Evolutionary conservation across 2,797 vertebrate species (phyloP).

Genomic region (Enteromius paludinosus): DNA sequence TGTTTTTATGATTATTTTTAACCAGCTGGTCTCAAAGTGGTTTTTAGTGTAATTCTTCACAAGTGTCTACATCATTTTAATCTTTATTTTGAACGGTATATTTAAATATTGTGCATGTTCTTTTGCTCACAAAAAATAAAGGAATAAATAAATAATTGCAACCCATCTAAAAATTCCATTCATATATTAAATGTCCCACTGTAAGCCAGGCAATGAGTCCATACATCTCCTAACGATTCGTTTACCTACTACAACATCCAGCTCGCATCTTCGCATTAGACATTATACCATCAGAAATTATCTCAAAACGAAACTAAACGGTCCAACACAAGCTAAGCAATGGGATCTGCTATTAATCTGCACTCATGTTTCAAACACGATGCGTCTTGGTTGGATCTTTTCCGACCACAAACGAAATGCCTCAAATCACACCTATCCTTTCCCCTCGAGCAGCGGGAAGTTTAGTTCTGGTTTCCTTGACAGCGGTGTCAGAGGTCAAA

Average conservation of each 20-base stretch:
- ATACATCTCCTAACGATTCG: not conserved
- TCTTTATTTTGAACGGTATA: not conserved
- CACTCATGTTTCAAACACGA: conserved; percentile 19
- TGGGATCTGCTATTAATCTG: conserved; percentile 28
- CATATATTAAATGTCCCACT: not conserved
- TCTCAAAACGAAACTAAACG: conserved; percentile 19
- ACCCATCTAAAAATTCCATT: not conserved
- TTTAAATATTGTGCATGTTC: not conserved
- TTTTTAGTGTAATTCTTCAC: not conserved
- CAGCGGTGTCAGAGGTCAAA: conserved; percentile 60
- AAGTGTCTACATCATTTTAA: not conserved
- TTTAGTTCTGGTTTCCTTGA: conserved; percentile 49
- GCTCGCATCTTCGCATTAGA: not conserved
- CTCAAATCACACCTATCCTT: conserved; percentile 16
- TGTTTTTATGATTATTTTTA: not conserved
- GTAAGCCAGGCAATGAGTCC: not conserved
- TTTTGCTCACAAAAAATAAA: not conserved
- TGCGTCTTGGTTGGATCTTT: not conserved
- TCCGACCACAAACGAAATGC: conserved; percentile 23
- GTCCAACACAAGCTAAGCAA: not conserved
- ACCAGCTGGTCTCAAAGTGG: not conserved
- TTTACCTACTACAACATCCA: not conserved
- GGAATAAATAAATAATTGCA: not conserved
- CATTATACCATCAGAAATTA: not conserved
- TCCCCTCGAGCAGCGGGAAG: conserved; percentile 48